Conservation (phyloP, 2,797 vertebrate genomes). For the Enteromius trimaculatus region DNA sequence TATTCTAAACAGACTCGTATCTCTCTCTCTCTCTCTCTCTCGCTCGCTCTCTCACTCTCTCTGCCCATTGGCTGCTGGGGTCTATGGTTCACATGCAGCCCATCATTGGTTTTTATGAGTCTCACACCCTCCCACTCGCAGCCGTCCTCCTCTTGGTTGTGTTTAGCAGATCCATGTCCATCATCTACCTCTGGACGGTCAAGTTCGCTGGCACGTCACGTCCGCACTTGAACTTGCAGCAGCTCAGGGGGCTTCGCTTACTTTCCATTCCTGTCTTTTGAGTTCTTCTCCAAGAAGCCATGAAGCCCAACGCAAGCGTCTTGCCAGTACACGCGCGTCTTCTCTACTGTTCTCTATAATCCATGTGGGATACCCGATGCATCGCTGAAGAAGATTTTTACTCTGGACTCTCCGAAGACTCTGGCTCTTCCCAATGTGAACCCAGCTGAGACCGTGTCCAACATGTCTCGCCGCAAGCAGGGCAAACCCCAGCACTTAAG, state of each 20-base stretch:
- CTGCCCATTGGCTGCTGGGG: conserved; percentile 90
- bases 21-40: conserved; percentile 34
- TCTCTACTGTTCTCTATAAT: conserved; percentile 92
- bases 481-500: conserved; percentile 99
- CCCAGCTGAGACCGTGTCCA: conserved; percentile 86
- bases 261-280: conserved; percentile 79
- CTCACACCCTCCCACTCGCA: conserved; percentile 86
- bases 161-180: conserved; percentile 90
- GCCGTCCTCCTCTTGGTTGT: conserved; percentile 91
- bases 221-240: conserved; percentile 99
- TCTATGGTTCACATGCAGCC: conserved; percentile 90
- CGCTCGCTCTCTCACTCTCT: conserved; percentile 64
- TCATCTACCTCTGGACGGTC: conserved; percentile 97
- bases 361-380: conserved; percentile 91
- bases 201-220: conserved; percentile 99
- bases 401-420: conserved; percentile 89
- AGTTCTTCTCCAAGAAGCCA: conserved; percentile 83
- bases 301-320: conserved; percentile 92
- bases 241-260: conserved; percentile 90
- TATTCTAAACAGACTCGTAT: background rate
- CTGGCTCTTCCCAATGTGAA: conserved; percentile 97
- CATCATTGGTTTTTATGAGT: conserved; percentile 95
- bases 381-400: conserved; percentile 95
- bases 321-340: conserved; percentile 86
- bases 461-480: conserved; percentile 99